A percentile compares a stretch with the other conserved stretches of the same genome.
Conservation (phyloP, 2,113 vertebrate species). For the Melanerpes formicivorus region DNA sequence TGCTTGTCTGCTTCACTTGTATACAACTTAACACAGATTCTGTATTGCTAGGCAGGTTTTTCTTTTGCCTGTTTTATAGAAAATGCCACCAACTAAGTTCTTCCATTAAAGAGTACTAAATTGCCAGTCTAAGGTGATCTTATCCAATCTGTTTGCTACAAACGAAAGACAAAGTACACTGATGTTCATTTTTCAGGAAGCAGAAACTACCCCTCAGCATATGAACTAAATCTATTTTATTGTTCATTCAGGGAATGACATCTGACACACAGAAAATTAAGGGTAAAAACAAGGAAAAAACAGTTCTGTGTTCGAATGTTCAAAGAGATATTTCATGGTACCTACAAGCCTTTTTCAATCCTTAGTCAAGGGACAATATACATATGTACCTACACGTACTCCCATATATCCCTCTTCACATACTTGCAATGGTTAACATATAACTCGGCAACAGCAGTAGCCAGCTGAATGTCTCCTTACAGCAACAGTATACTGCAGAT, state of each 20-base stretch:
- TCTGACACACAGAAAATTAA: neutral
- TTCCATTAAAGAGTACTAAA: neutral
- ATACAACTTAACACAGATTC: neutral
- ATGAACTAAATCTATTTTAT: neutral
- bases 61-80: neutral
- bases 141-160: neutral
- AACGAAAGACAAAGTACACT: neutral
- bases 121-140: rapidly evolving
- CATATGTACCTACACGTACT: neutral
- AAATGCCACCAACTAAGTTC: neutral
- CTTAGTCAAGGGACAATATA: neutral
- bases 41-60: neutral
- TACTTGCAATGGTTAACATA: slow-evolving; percentile 32
- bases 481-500: slow-evolving; percentile 55
- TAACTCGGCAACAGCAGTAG: slow-evolving; percentile 20
- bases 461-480: slow-evolving; percentile 41
- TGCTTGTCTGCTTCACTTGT: neutral
- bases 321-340: neutral
- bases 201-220: neutral
- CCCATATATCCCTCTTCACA: neutral
- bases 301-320: neutral
- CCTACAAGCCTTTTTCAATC: neutral
- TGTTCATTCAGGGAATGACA: neutral
- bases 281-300: neutral
- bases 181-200: neutral